These are phyloP conservation scores for Gephyroberyx darwinii DNA, from an alignment of 2,797 vertebrate genomes.

Conservation along the genomic window DNA sequence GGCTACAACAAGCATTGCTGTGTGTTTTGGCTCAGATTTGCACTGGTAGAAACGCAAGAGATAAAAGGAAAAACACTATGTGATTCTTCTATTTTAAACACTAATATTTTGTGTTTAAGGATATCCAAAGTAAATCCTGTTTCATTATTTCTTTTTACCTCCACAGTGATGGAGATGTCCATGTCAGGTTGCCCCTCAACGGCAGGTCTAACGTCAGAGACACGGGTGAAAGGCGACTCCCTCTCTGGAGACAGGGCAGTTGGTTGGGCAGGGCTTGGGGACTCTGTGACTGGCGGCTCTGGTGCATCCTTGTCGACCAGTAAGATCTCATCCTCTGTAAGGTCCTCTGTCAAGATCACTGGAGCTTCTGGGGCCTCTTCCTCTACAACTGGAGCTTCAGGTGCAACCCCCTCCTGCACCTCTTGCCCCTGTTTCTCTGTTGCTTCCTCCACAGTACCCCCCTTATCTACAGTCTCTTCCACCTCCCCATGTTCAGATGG, in stretches of 20 bases:
- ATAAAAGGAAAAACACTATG: background rate
- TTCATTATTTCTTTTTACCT: constrained; percentile 58
- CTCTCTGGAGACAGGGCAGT: constrained; percentile 70
- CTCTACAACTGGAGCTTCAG: constrained; percentile 39
- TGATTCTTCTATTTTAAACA: background rate
- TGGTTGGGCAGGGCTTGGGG: constrained; percentile 46
- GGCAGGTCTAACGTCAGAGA: constrained; percentile 40
- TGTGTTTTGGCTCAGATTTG: background rate
- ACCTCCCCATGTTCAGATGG: constrained; percentile 42
- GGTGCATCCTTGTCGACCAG: constrained; percentile 52
- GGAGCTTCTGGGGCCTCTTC: constrained; percentile 44
- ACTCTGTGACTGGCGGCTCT: constrained; percentile 30
- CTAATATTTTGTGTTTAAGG: background rate
- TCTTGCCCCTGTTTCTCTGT: constrained; percentile 24
- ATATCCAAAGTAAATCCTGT: background rate
- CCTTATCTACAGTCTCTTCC: constrained; percentile 2
- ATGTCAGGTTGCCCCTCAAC: constrained; percentile 47
- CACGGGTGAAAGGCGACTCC: constrained; percentile 69
- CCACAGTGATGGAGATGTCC: constrained; percentile 49
- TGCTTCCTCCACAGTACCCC: constrained; percentile 23
- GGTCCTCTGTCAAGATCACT: constrained; percentile 59
- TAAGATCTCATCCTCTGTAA: constrained; percentile 72
- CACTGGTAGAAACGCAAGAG: background rate
- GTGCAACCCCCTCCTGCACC: constrained; percentile 29
- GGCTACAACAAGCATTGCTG: too few relatives aligned